Base-by-base conservation (phyloP, 2,888 invertebrate genomes). In the Sinohyriopsis cumingii region DNA sequence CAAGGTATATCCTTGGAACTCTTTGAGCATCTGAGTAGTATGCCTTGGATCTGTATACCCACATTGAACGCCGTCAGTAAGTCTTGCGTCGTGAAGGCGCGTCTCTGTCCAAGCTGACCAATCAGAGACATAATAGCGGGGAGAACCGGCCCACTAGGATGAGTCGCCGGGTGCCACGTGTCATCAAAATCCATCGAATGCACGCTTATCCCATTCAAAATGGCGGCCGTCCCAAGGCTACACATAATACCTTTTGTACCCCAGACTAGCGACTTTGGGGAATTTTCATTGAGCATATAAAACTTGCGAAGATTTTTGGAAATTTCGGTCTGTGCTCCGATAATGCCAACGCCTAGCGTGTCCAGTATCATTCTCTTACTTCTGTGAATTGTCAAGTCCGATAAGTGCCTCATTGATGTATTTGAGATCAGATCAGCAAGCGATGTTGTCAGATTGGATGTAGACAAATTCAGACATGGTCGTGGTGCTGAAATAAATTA, bases 111-210 rank as follows among this genome's bases (percentile, higher is more conserved):
- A 70, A 81, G 71, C 24, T 76, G 73, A 33, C 80, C 81, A 5
- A 77, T 76, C 61, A 83, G 70, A 6, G 84, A 81, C 59, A 83
- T 24, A 20, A 84, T 59, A 1, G 82, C 79, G 5, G 84, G 82
- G 33, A 84, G 76, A 12, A 83, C 82, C 4, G 84, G 82, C 3
- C 82, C 82, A 66, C 82, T 83, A 0, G 84, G 84, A 55, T 84
- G 84, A 5, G 84, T 84, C 54, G 84, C 82, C 24, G 84, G 84
- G 55, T 82, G 77, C 84, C 84, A 84, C 0, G 84, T 84, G 71
- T 84, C 84, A 59, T 84, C 84, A 72, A 83, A 83, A 62, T 84
- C 84, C 83, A 84, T 84, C 20, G 84, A 75, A 65, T 84, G 84
- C 22, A 80, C 78, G 67, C 79, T 83, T 45, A 78, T 70, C 12